These are phyloP conservation scores for Cryptus armator DNA, from an alignment of 2,888 invertebrate species.

Conservation along the genomic window DNA sequence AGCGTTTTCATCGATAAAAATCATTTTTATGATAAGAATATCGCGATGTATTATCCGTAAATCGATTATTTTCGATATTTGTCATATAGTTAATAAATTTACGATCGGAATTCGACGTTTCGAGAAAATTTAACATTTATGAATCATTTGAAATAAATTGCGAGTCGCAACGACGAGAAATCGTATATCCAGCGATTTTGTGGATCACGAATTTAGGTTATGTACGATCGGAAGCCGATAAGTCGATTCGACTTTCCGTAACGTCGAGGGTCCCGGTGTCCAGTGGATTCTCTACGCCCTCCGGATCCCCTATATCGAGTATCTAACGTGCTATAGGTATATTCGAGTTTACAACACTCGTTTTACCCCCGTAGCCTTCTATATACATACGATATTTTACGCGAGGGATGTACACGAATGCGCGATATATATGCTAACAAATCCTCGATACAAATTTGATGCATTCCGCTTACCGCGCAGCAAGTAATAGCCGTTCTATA, in stretches of 20 bases:
- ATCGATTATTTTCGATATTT: too few relatives aligned
- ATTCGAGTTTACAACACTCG: not conserved
- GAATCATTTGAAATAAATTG: not conserved
- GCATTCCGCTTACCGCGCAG: not conserved
- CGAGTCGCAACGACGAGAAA: slow-evolving; percentile 52
- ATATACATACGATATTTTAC: not conserved
- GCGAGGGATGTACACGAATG: not conserved
- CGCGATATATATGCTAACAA: not conserved
- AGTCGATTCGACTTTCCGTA: slow-evolving; percentile 67
- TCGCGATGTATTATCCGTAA: too few relatives aligned
- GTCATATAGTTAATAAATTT: too few relatives aligned
- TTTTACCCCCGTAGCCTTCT: not conserved
- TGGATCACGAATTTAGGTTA: slow-evolving; percentile 26
- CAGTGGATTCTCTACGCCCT: slow-evolving; percentile 47
- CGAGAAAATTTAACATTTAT: too few relatives aligned
- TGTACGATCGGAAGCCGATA: slow-evolving; percentile 68
- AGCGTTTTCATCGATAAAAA: too few relatives aligned
- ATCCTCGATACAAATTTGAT: not conserved
- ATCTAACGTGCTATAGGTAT: slow-evolving; percentile 26
- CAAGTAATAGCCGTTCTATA: not conserved
- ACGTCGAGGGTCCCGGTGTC: slow-evolving; percentile 61
- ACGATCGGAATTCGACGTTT: too few relatives aligned
- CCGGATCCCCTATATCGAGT: slow-evolving; percentile 34
- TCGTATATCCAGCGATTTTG: slow-evolving; percentile 42
- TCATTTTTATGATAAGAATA: too few relatives aligned